A percentile compares a stretch with the other conserved stretches of the same genome.
phyloP scores from a whole-genome alignment of 2,113 vertebrate species.

The Monopterus albus region DNA sequence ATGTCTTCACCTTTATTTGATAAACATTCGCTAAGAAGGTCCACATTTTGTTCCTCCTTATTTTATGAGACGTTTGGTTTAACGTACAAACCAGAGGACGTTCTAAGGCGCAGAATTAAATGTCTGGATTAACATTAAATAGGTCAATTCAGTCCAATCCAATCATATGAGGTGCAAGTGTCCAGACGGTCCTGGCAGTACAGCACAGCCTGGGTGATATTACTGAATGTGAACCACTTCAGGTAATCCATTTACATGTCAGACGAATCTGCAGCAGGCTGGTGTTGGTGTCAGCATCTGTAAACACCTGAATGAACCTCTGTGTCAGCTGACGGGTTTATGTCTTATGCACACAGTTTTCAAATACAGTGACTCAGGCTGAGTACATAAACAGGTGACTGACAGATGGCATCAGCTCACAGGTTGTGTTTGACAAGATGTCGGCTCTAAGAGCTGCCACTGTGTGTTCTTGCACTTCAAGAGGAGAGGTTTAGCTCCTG shows the following conservation, averaged over 20 bases:
- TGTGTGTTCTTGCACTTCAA: background rate
- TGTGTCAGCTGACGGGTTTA: background rate
- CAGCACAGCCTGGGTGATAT: background rate
- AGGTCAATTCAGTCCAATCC: background rate
- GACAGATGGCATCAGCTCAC: background rate
- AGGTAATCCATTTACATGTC: too few species aligned
- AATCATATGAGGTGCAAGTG: conserved; percentile 2
- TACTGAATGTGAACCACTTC: background rate
- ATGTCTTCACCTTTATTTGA: too few species aligned
- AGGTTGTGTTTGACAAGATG: background rate
- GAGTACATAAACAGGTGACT: background rate
- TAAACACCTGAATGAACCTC: conserved; percentile 19
- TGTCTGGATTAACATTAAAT: background rate
- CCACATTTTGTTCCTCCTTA: background rate
- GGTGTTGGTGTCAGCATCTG: background rate
- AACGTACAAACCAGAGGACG: background rate
- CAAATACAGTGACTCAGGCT: background rate
- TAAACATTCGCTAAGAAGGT: background rate
- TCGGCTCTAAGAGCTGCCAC: background rate
- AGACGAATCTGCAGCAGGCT: background rate
- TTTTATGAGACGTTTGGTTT: background rate
- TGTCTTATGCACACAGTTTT: background rate
- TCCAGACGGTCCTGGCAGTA: background rate
- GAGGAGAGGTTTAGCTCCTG: background rate
- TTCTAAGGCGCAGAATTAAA: background rate